Base-by-base conservation (phyloP, 2,797 vertebrate species). In the Crocodylus rhombifer region DNA sequence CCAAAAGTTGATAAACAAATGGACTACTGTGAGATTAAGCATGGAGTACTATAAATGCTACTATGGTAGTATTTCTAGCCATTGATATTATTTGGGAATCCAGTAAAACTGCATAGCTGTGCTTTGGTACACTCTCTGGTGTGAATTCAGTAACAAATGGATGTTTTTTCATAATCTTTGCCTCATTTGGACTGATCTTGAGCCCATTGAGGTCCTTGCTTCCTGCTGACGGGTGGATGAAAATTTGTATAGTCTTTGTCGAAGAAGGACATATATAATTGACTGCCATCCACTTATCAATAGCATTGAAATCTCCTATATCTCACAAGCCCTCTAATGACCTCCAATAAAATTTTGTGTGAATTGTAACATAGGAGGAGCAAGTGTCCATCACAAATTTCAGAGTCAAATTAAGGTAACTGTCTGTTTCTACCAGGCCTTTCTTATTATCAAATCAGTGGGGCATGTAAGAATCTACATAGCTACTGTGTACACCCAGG, bases 251-350 rank as follows among this genome's bases (percentile, higher is more conserved):
- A 85, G 25, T 23, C 71, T 84, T 15, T 87, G 89, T 62, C 58
- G 81, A 26, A 83, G 85, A 62, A 89, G 42, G 36, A 89, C 16
- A 71, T 62, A 5, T 61, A 26, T 85, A 86, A 77, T 82, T 91
- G 80, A 74, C 80, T 83, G 16, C 76, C 82, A 17, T 58, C 77
- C 86, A 88, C 84, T 85, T 92, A 88, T 57, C 75, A 82, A 92
- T 88, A 73, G 7, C 26, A 33, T 60, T 55, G 80, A 88, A 91
- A 92, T 93, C 64, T 62, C 74, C 81, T 90, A 57, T 57, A 11
- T 85, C 86, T 88, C 77, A 65, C 56, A 36, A 75, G 42, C 2
- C 2, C 10, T 90, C 51, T 87, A 75, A 93, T 77, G 23, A 8
- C 26, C 63, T 85, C 60, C 51, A 79, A n/a, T 74, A 62, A 83